Percentiles rank a stretch among this genome's conserved stretches.
These are phyloP conservation scores for Anisognathus igniventris DNA, from an alignment of 2,797 vertebrate genomes.

Conservation along the genomic window DNA sequence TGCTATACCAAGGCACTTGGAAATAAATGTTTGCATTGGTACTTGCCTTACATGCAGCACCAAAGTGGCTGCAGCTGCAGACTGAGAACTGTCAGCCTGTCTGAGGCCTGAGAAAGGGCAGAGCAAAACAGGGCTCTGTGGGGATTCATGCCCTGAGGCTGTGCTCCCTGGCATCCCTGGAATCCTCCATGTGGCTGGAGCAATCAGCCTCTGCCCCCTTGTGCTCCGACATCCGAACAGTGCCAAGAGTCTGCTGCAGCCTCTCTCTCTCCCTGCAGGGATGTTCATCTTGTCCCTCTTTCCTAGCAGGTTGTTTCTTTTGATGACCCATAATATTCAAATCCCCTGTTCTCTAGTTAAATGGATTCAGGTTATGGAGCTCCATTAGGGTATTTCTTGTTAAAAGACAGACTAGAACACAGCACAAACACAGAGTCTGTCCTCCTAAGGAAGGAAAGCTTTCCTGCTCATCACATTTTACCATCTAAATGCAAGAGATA, in stretches of 20 bases:
- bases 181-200: not conserved
- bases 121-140: not conserved
- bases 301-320: not conserved
- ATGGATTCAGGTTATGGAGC: not conserved
- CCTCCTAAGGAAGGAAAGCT: not conserved
- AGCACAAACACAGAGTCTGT: not conserved
- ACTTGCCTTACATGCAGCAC: fast-evolving
- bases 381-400: not conserved
- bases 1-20: not conserved
- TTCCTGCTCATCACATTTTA: not conserved
- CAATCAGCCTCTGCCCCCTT: not conserved
- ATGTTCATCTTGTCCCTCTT: not conserved
- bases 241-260: not conserved
- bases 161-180: not conserved
- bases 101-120: not conserved
- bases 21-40: not conserved
- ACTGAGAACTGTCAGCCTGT: not conserved
- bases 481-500: not conserved
- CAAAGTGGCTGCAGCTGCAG: not conserved
- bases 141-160: not conserved
- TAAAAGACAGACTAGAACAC: not conserved
- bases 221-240: not conserved
- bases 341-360: not conserved
- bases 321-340: not conserved
- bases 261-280: not conserved